Conservation (phyloP, 2,113 vertebrate genomes). For the Sminthopsis crassicaudata region DNA sequence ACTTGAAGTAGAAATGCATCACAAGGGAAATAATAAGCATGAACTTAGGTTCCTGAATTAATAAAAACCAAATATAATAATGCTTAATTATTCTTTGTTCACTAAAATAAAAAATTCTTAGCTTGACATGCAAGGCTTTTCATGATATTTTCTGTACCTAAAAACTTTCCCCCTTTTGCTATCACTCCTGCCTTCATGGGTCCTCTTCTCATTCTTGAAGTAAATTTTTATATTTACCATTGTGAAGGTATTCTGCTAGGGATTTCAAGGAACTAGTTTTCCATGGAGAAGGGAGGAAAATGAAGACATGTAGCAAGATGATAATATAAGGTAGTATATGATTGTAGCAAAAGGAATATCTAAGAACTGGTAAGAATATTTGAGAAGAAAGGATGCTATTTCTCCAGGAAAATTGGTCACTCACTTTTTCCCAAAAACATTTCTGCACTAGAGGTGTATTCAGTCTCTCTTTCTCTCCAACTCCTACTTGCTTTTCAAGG, state of each 20-base stretch:
- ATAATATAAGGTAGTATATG: neutral
- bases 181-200: neutral
- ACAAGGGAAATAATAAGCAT: constrained; percentile 6
- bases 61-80: constrained; percentile 10
- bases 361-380: neutral
- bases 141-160: neutral
- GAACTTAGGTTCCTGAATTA: constrained; percentile 31
- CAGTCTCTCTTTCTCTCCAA: neutral
- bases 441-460: neutral
- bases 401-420: neutral
- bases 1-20: neutral
- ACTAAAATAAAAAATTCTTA: neutral
- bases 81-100: neutral
- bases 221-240: neutral
- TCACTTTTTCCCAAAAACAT: neutral
- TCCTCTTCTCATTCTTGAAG: neutral
- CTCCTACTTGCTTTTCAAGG: neutral
- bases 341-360: neutral
- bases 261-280: neutral
- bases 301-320: neutral
- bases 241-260: neutral
- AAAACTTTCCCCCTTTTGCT: neutral
- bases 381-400: neutral
- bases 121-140: neutral
- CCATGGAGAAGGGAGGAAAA: neutral